Evolutionary conservation across 2,888 invertebrate genomes (phyloP), one percentile per base, ranked within the genome.

Genomic region (Drosophila neonasuta): DNA sequence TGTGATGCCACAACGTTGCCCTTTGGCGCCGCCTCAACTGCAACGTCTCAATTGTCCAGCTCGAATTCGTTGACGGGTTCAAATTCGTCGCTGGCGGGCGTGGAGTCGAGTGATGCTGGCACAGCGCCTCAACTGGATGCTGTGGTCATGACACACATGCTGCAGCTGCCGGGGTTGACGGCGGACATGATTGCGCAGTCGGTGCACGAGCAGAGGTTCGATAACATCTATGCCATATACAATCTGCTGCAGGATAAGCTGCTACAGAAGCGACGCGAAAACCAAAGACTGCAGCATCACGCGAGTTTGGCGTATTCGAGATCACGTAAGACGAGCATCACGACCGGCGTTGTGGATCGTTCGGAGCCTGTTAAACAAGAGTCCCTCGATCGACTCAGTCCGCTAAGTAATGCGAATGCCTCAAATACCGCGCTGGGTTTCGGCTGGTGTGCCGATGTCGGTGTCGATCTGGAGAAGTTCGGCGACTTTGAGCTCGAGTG

Each of bases 141-240:
- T 85, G 93, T 94, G 48, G 95, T 96, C 45, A 92, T 97, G 79
- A 95, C 95, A 73, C 95, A 95, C 87, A 97, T 97, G 96, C 92
- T 95, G 52, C 93, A 95, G 78, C 92, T 97, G 81, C 96, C 96
- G 2, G 95, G 95, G 4, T 92, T 97, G 49, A 94, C 95, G 66
- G 93, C 94, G 76, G 93, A 94, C 39, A 94, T 94, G 88, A 94
- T 97, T 65, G 92, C 95, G 56, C 93, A 96, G 93, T 95, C 97
- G 20, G 94, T 98, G 56, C 94, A 95, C 87, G 95, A 95, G 79
- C 94, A 95, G 84, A 93, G 95, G 4, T 98, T 97, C 91, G 97
- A 98, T 91, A 97, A 97, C 92, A 95, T 97, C 80, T 96, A 96
- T 82, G 98, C 98, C 76, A 97, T 98, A 83, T 98, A 98, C 90